A percentile compares a stretch with the other conserved stretches of the same genome.
Evolutionary conservation across 2,113 vertebrate genomes (phyloP).

Genomic region (Protomyctophum bolini): DNA sequence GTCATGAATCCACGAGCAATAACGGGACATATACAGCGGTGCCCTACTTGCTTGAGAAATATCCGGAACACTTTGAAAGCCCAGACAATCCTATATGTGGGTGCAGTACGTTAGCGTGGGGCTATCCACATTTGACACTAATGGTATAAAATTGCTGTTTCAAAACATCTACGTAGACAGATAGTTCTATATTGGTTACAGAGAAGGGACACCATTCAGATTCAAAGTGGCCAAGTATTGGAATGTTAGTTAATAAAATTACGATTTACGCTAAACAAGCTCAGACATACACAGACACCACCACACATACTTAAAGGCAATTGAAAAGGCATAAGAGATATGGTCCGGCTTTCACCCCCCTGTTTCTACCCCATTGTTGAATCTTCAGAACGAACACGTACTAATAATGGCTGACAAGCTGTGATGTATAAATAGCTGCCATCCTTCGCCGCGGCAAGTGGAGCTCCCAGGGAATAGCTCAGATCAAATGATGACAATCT

Average conservation of each 20-base stretch:
- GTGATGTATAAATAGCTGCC: conserved; percentile 53
- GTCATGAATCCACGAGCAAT: background rate
- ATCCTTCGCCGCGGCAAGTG: conserved; percentile 44
- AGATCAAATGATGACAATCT: conserved; percentile 71
- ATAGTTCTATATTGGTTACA: conserved; percentile 15
- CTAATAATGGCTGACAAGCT: conserved; percentile 57
- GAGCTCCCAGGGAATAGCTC: conserved; percentile 60
- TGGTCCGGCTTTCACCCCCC: conserved; percentile 60
- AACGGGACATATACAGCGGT: background rate
- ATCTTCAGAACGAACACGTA: conserved; percentile 48
- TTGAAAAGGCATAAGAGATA: conserved; percentile 67
- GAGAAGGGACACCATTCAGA: conserved; percentile 24
- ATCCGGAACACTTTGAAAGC: conserved; percentile 6
- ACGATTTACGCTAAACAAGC: conserved; percentile 48
- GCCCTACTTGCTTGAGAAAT: conserved; percentile 9
- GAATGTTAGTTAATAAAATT: conserved; percentile 33
- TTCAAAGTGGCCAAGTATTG: conserved; percentile 44
- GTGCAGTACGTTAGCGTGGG: conserved; percentile 2
- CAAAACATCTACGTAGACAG: conserved; percentile 25
- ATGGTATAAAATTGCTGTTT: conserved; percentile 46
- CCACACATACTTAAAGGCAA: conserved; percentile 58
- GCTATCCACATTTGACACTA: conserved; percentile 33
- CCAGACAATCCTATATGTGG: conserved; percentile 1
- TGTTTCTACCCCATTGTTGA: conserved; percentile 64
- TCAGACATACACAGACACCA: conserved; percentile 60